Conservation (phyloP, 92 coral and sea anemone genomes). For the Porites rus region DNA sequence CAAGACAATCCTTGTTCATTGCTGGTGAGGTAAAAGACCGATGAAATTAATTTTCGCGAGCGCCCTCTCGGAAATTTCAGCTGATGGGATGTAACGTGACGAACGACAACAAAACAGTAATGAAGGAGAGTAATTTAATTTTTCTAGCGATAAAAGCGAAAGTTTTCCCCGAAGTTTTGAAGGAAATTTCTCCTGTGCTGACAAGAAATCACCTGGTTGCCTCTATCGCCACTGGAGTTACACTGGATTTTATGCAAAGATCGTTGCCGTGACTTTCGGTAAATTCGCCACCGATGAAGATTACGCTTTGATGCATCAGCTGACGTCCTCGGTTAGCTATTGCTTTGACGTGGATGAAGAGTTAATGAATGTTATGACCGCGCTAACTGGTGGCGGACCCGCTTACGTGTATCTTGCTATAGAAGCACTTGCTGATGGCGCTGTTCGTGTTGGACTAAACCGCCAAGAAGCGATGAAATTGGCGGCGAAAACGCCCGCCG, state of each 20-base stretch:
- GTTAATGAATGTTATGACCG: constrained; percentile 96
- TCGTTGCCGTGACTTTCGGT: constrained; percentile 92
- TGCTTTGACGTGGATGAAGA: constrained; percentile 93
- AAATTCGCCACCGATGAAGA: constrained; percentile 96
- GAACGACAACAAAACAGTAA: constrained; percentile 86
- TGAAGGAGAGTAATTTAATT: constrained; percentile 82
- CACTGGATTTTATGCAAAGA: constrained; percentile 88
- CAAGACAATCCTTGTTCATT: not conserved
- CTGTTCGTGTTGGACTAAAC: constrained; percentile 91
- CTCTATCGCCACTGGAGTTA: constrained; percentile 99
- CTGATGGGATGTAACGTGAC: constrained; percentile 90
- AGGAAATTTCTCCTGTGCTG: constrained; percentile 91
- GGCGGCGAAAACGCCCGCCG: constrained; percentile 94
- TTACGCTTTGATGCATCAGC: constrained; percentile 70
- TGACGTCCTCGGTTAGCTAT: constrained; percentile 92
- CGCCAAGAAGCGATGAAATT: constrained; percentile 96
- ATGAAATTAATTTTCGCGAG: constrained; percentile 81
- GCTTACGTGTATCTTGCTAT: constrained; percentile 97
- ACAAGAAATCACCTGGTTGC: constrained; percentile 91
- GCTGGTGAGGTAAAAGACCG: not conserved
- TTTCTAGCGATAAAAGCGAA: constrained; percentile 92
- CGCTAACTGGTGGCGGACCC: constrained; percentile 96
- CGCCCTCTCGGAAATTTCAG: constrained; percentile 89
- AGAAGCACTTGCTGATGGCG: constrained; percentile 98
- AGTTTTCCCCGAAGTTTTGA: constrained; percentile 88